phyloP scores from a whole-genome alignment of 2,797 vertebrate genomes.

The Denticeps clupeoides region DNA sequence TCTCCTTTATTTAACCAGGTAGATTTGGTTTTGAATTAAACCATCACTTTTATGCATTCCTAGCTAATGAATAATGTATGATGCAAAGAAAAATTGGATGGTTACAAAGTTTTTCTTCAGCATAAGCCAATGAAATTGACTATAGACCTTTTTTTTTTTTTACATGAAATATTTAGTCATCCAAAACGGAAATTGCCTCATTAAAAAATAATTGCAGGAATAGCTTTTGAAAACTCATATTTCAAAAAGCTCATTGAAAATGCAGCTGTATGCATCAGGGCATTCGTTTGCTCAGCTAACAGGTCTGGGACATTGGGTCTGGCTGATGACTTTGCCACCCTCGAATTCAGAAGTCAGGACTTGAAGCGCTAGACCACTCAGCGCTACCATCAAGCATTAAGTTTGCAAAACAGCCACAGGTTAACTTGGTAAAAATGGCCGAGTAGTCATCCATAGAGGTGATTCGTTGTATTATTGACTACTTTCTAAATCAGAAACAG shows the following conservation, averaged over 20 bases:
- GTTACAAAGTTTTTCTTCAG: not conserved
- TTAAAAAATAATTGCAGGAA: conserved; percentile 60
- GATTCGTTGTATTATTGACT: too few species aligned
- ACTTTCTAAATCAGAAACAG: too few species aligned
- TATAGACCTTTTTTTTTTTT: conserved; percentile 36
- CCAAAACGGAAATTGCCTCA: conserved; percentile 57
- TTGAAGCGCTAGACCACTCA: too few species aligned
- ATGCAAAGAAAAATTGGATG: not conserved
- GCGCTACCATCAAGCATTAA: too few species aligned
- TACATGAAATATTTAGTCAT: conserved; percentile 56
- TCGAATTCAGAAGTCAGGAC: too few species aligned
- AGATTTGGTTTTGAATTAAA: not conserved
- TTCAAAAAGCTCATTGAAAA: conserved; percentile 38
- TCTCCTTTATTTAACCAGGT: not conserved
- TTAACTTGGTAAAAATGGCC: too few species aligned
- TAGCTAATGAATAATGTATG: not conserved
- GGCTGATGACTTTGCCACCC: too few species aligned
- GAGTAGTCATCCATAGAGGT: too few species aligned
- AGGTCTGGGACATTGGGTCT: too few species aligned
- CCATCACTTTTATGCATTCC: not conserved
- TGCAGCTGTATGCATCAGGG: conserved; percentile 21
- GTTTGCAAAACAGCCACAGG: too few species aligned
- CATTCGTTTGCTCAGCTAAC: too few species aligned
- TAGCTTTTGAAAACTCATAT: conserved; percentile 48
- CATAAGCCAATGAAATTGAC: conserved; percentile 56